phyloP scores from a whole-genome alignment of 2,113 vertebrate genomes.

The Lonchura striata region DNA sequence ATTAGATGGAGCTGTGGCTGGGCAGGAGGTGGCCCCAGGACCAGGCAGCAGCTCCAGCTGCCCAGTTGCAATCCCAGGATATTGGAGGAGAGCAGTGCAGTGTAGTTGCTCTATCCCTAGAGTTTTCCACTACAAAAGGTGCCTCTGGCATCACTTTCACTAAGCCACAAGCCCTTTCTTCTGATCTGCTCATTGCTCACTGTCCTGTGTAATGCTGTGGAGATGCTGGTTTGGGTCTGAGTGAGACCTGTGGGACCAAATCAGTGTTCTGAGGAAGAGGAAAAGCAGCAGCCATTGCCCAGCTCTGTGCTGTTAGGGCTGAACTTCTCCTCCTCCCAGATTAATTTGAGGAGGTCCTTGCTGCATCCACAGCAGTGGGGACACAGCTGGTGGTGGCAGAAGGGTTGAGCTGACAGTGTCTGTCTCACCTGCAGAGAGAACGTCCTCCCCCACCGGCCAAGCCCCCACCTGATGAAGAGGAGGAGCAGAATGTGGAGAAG shows the following conservation, averaged over 20 bases:
- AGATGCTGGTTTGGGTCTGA: neutral
- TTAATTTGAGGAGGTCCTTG: neutral
- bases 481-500: conserved; percentile 73
- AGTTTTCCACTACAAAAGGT: neutral
- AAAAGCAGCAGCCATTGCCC: neutral
- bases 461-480: conserved; percentile 83
- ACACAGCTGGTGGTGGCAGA: neutral
- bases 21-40: neutral
- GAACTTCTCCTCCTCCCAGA: neutral
- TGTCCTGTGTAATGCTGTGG: neutral
- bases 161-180: neutral
- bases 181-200: neutral
- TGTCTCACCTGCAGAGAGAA: conserved; percentile 78
- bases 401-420: neutral
- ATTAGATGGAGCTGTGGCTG: conserved; percentile 43
- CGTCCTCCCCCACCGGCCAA: conserved; percentile 81
- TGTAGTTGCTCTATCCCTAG: neutral
- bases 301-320: neutral
- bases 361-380: neutral
- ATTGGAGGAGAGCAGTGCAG: neutral
- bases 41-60: neutral
- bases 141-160: neutral
- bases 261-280: neutral
- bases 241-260: neutral
- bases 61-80: neutral